A percentile compares a stretch with the other conserved stretches of the same genome.
Evolutionary conservation across 2,113 vertebrate species (phyloP).

Genomic region (Orthonyx spaldingii): DNA sequence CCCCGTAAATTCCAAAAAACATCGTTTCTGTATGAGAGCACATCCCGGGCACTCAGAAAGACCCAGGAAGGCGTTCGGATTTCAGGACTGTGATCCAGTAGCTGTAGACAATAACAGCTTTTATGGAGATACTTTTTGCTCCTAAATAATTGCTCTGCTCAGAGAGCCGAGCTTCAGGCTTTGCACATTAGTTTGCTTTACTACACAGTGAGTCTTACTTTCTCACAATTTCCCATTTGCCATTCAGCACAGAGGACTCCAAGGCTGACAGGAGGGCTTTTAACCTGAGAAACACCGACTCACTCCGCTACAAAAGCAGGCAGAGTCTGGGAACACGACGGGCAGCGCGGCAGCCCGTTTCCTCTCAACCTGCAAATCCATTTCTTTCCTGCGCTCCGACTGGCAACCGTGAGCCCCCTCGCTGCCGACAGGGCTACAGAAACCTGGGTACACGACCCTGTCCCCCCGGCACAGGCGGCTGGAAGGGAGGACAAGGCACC

Average conservation of each 20-base stretch:
- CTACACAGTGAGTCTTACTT: background rate
- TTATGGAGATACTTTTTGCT: background rate
- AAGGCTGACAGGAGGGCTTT: background rate
- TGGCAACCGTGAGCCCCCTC: background rate
- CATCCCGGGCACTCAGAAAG: background rate
- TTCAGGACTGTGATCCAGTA: background rate
- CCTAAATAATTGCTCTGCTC: background rate
- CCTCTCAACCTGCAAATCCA: background rate
- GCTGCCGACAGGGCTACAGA: background rate
- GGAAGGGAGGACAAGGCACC: background rate
- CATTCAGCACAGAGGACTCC: background rate
- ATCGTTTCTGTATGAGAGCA: background rate
- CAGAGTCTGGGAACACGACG: background rate
- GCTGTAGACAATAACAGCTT: background rate
- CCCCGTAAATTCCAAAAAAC: slow-evolving; percentile 12
- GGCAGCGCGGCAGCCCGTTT: background rate
- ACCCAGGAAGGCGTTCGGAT: background rate
- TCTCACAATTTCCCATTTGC: background rate
- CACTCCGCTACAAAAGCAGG: background rate
- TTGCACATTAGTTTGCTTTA: background rate
- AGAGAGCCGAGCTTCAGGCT: background rate
- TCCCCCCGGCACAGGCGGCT: background rate
- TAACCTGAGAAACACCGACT: background rate
- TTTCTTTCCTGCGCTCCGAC: background rate
- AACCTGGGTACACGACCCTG: background rate